These are phyloP conservation scores for Heterotis niloticus DNA, from an alignment of 2,113 vertebrate genomes.

Conservation along the genomic window DNA sequence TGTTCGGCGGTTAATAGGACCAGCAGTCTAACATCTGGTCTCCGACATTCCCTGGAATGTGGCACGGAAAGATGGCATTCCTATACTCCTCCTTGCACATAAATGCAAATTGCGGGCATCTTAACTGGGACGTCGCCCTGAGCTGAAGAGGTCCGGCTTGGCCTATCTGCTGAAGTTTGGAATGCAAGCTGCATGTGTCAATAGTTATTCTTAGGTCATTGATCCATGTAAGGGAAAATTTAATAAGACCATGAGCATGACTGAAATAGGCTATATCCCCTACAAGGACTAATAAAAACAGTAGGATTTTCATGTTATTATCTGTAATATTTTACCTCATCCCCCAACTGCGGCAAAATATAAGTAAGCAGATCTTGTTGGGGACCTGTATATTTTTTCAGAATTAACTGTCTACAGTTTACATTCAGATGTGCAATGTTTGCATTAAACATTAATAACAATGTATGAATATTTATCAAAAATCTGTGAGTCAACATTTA, in stretches of 20 bases:
- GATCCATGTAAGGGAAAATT: constrained; percentile 1
- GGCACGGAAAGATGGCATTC: constrained; percentile 35
- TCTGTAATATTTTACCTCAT: no score
- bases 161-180: constrained; percentile 31
- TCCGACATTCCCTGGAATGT: constrained; percentile 27
- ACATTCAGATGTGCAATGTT: no score
- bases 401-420: no score
- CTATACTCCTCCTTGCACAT: constrained; percentile 37
- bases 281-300: not conserved
- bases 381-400: no score
- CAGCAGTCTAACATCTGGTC: not conserved
- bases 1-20: no score
- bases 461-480: no score
- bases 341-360: no score
- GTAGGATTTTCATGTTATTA: not conserved
- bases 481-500: no score
- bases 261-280: not conserved
- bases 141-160: not conserved
- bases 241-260: not conserved
- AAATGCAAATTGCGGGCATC: constrained; percentile 44
- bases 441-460: no score
- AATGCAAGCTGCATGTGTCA: constrained; percentile 38
- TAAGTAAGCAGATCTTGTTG: no score
- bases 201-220: not conserved
- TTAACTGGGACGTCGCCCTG: constrained; percentile 17